Conservation (phyloP, 2,113 vertebrate species). For the Brevimyrus niger region DNA sequence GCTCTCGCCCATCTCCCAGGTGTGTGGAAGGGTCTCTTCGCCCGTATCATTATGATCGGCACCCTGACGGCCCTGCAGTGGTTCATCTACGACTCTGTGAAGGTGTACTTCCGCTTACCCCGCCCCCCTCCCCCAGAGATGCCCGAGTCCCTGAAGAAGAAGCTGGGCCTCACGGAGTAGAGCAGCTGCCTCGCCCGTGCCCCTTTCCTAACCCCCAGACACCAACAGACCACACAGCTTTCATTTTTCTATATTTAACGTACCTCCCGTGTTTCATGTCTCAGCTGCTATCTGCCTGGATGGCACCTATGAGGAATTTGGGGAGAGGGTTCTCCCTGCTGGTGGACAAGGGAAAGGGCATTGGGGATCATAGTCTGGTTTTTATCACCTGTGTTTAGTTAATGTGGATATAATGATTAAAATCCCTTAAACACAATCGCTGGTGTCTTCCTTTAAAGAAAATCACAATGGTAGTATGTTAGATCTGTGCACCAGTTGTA, state of each 20-base stretch:
- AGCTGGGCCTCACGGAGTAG: slow-evolving; percentile 86
- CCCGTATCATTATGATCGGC: slow-evolving; percentile 99
- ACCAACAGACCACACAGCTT: slow-evolving; percentile 22
- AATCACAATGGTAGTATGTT: neutral
- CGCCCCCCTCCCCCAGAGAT: slow-evolving; percentile 97
- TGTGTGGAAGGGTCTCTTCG: slow-evolving; percentile 95
- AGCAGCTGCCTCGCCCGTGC: slow-evolving; percentile 20
- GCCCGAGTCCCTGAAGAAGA: slow-evolving; percentile 98
- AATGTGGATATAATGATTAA: slow-evolving; percentile 39
- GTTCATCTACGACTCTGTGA: slow-evolving; percentile 99
- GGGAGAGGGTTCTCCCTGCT: neutral
- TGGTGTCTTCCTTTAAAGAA: slow-evolving; percentile 4
- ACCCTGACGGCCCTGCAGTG: slow-evolving; percentile 96
- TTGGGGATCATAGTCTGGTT: slow-evolving; percentile 46
- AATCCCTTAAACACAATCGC: slow-evolving; percentile 34
- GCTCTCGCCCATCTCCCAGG: slow-evolving; percentile 55
- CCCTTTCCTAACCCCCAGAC: neutral
- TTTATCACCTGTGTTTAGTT: slow-evolving; percentile 51
- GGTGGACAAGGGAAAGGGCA: slow-evolving; percentile 18
- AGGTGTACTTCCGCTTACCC: slow-evolving; percentile 97
- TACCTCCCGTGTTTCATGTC: slow-evolving; percentile 19
- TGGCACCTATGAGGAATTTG: slow-evolving; percentile 34
- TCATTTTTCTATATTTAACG: slow-evolving; percentile 56
- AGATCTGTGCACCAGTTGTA: neutral
- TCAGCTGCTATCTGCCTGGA: slow-evolving; percentile 27